A percentile compares a stretch with the other conserved stretches of the same genome.
phyloP scores from a whole-genome alignment of 1,140 invertebrate genomes.

The Paralvinella palmiformis region DNA sequence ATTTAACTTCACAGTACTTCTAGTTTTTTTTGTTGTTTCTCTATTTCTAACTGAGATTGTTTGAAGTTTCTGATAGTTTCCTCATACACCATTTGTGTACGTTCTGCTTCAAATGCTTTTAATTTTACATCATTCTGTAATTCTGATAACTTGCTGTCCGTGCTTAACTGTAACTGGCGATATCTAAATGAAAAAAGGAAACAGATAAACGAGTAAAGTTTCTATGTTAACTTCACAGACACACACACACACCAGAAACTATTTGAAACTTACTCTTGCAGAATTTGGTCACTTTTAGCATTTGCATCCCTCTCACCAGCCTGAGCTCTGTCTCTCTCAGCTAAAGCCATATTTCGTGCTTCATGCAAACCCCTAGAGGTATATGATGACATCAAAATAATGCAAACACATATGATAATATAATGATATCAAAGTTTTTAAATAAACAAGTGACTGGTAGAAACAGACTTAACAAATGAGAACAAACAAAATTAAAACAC shows the following conservation, averaged over 20 bases:
- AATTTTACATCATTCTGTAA: conserved; percentile 46
- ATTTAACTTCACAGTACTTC: conserved; percentile 33
- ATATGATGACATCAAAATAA: conserved; percentile 7
- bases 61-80: conserved; percentile 44
- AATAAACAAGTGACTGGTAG: too few species aligned
- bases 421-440: too few species aligned
- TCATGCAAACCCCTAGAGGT: conserved; percentile 45
- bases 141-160: conserved; percentile 38
- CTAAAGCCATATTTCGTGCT: conserved; percentile 44
- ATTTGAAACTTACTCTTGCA: conserved; percentile 38
- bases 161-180: conserved; percentile 36
- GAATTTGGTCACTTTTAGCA: conserved; percentile 45
- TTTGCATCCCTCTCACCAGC: conserved; percentile 33
- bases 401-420: neutral
- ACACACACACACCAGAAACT: neutral
- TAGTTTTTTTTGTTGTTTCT: conserved; percentile 47
- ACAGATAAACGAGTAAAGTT: too few species aligned
- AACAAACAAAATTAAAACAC: neutral
- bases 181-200: too few species aligned
- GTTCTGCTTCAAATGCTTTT: conserved; percentile 46
- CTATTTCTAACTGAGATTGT: conserved; percentile 44
- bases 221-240: too few species aligned
- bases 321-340: conserved; percentile 39
- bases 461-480: neutral
- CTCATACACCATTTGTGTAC: conserved; percentile 43